Evolutionary conservation across 2,113 vertebrate genomes (phyloP).

Genomic region (Poecilia latipinna): DNA sequence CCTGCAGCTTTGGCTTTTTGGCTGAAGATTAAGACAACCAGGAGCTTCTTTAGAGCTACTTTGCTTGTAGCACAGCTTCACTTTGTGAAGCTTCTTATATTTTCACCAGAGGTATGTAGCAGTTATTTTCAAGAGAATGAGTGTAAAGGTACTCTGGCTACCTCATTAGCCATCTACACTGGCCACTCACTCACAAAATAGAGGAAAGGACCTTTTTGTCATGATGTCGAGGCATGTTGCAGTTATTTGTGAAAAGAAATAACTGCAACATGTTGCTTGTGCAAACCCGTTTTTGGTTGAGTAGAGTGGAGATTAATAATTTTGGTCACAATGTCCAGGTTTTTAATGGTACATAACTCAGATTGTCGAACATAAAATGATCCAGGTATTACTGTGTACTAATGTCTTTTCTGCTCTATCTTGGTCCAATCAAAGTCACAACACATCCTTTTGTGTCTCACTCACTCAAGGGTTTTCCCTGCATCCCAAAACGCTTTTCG

Average conservation of each 20-base stretch:
- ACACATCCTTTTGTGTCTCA: neutral
- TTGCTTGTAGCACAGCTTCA: slow-evolving; percentile 62
- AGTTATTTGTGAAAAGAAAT: slow-evolving; percentile 29
- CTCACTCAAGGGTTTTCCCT: slow-evolving; percentile 9
- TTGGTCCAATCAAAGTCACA: slow-evolving; percentile 49
- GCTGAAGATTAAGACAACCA: slow-evolving; percentile 15
- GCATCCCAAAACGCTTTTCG: slow-evolving; percentile 41
- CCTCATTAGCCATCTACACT: slow-evolving; percentile 59
- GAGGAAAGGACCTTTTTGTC: slow-evolving; percentile 20
- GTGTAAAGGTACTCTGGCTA: slow-evolving; percentile 58
- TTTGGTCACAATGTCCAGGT: neutral
- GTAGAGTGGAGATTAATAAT: neutral
- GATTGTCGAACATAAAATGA: slow-evolving; percentile 13
- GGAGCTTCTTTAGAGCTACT: slow-evolving; percentile 55
- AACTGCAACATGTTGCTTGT: slow-evolving; percentile 3
- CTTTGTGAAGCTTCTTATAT: slow-evolving; percentile 44
- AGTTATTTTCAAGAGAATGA: slow-evolving; percentile 28
- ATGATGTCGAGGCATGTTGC: slow-evolving; percentile 38
- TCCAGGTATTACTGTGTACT: slow-evolving; percentile 57
- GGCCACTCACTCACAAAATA: slow-evolving; percentile 22
- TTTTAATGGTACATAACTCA: slow-evolving; percentile 13
- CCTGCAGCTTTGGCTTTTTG: slow-evolving; percentile 39
- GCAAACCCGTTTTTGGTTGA: slow-evolving; percentile 16
- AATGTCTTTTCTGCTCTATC: slow-evolving; percentile 16
- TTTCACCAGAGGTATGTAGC: slow-evolving; percentile 64